Evolutionary conservation across 2,113 vertebrate genomes (phyloP).

Genomic region (Fregata magnificens): DNA sequence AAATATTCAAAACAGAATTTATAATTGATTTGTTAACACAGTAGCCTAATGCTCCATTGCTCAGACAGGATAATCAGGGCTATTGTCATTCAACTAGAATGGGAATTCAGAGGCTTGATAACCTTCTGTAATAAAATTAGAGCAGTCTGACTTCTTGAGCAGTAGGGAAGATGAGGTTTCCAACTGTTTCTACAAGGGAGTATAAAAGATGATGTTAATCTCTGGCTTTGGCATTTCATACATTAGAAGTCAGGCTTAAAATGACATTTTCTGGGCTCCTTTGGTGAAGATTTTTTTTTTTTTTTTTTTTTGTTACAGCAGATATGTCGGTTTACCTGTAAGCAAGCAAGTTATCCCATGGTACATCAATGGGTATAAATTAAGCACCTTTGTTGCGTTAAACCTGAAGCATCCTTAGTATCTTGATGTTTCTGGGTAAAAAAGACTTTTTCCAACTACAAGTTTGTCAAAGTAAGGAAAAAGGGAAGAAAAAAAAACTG

Average conservation of each 20-base stretch:
- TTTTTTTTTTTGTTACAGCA: not conserved
- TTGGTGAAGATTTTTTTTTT: not conserved
- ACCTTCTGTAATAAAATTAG: slow-evolving; percentile 9
- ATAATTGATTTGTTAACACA: not conserved
- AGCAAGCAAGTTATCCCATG: not conserved
- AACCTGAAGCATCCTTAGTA: not conserved
- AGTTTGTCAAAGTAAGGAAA: not conserved
- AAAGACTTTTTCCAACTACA: not conserved
- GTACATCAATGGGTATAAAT: not conserved
- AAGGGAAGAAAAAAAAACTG: not conserved
- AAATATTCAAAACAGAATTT: not conserved
- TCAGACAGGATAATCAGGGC: not conserved
- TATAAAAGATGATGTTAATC: not conserved
- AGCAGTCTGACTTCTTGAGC: not conserved
- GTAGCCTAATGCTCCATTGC: not conserved
- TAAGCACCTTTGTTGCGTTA: not conserved
- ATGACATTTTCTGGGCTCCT: not conserved
- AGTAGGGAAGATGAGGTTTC: slow-evolving; percentile 12
- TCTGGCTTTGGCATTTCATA: not conserved
- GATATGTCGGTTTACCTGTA: not conserved
- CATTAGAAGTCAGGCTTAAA: not conserved
- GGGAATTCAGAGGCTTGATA: not conserved
- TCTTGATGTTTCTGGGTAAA: not conserved
- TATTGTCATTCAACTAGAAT: not conserved
- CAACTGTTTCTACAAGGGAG: not conserved